phyloP scores from a whole-genome alignment of 2,113 vertebrate genomes.

The Todiramphus saurophagus region DNA sequence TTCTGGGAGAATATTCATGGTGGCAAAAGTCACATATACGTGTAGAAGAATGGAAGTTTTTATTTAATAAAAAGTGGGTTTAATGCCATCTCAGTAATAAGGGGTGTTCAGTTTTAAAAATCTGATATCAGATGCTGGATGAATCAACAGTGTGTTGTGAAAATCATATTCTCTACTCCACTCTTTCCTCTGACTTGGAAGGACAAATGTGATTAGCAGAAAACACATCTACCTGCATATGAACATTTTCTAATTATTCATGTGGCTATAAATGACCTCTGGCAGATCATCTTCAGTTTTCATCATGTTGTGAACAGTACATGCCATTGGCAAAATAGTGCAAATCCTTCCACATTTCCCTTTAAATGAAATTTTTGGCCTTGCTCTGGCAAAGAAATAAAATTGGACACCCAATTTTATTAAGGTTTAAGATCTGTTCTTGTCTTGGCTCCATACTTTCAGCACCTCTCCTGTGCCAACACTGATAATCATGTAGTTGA shows the following conservation, averaged over 20 bases:
- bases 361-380: background rate
- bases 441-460: background rate
- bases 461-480: background rate
- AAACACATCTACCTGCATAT: background rate
- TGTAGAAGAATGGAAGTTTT: background rate
- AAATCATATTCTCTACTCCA: background rate
- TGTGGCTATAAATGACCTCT: background rate
- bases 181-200: background rate
- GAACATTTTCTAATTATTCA: slow-evolving; percentile 9
- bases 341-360: background rate
- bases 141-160: background rate
- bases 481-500: rapidly evolving
- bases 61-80: background rate
- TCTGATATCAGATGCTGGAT: background rate
- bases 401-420: background rate
- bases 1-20: background rate
- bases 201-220: background rate
- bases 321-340: background rate
- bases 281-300: background rate
- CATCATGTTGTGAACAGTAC: background rate
- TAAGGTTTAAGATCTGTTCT: background rate
- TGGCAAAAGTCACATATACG: background rate
- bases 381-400: background rate
- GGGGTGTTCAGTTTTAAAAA: background rate
- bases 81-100: background rate